Evolutionary conservation across 2,888 invertebrate species (phyloP).

Genomic region (Subacronicta megacephala): DNA sequence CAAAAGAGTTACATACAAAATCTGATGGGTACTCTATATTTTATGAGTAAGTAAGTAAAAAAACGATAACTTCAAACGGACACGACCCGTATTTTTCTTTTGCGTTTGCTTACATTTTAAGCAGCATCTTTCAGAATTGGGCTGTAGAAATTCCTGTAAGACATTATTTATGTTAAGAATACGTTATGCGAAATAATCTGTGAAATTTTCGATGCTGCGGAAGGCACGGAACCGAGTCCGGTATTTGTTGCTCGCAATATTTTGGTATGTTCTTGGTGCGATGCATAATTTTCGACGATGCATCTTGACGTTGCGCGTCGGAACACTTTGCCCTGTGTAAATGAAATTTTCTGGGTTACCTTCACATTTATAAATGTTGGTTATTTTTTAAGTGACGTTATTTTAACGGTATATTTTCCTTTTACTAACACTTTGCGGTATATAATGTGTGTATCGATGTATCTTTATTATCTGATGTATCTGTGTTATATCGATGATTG

Average conservation of each 20-base stretch:
- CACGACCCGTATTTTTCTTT: slow-evolving; percentile 52
- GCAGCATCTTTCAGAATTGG: slow-evolving; percentile 3
- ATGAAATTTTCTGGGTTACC: slow-evolving; percentile 43
- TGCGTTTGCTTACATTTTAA: slow-evolving; percentile 40
- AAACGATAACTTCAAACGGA: slow-evolving; percentile 59
- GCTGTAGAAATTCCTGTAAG: slow-evolving; percentile 25
- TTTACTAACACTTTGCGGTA: background rate
- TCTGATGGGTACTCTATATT: slow-evolving; percentile 46
- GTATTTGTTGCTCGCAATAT: slow-evolving; percentile 51
- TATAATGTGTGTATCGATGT: too few species aligned
- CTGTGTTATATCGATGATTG: too few species aligned
- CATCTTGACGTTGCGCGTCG: slow-evolving; percentile 50
- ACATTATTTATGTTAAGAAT: slow-evolving; percentile 48
- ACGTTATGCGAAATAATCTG: slow-evolving; percentile 41
- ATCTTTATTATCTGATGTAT: too few species aligned
- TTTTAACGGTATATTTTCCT: slow-evolving; percentile 18
- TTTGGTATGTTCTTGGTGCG: slow-evolving; percentile 47
- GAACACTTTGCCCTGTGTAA: slow-evolving; percentile 43
- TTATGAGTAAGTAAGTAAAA: slow-evolving; percentile 55
- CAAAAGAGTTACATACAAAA: slow-evolving; percentile 51
- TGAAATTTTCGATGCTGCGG: slow-evolving; percentile 35
- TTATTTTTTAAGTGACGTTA: slow-evolving; percentile 38
- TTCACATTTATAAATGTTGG: slow-evolving; percentile 36
- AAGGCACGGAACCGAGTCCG: slow-evolving; percentile 18
- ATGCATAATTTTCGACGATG: slow-evolving; percentile 55